Base-by-base conservation (phyloP, 2,113 vertebrate genomes). In the Mugil cephalus region DNA sequence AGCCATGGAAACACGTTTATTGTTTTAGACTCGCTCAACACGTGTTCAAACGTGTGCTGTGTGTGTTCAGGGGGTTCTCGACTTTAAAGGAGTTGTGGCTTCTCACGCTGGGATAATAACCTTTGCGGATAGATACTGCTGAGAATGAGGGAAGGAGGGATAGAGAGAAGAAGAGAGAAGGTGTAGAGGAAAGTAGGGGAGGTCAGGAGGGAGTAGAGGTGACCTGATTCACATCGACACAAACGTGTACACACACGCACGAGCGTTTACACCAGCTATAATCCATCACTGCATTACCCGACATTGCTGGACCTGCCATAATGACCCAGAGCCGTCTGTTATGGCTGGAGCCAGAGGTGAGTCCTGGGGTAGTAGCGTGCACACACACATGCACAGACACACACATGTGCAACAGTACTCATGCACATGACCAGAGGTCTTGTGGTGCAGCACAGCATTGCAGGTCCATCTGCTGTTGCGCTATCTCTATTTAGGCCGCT, bases 121-220 rank as follows among this genome's bases (percentile, higher is more conserved):
- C 74, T 81, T 45, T 74, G 17, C 42, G 56, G 51, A 53, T 45
- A 64, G 47, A 8, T 36, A 9, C 53, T 52, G 73, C 75, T 60
- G 84, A 63, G 75, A 75, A 45, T 13, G 35, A 48, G 24, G 62
- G 35, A 53, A 75, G 50, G 38, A 59, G 38, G 17, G 50, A 55
- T 47, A 43, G 36, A 53, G 13, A 45, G 64, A 69, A 68, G 42
- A 64, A 84, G 75, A 56, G 61, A 43, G 39, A 54, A 71, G 85
- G 64, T 54, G 36, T 46, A 38, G 67, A 84, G 50, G 63, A 86
- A 88, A 74, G 51, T 77, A 59, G 64, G 78, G 79, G 80, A 87
- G 84, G 90, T 89, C 87, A 89, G 62, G 71, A 84, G 82, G 82
- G 80, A 86, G 82, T 59, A 17, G 77, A 76, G 74, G 87, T 89